Conservation (phyloP, 2,113 vertebrate species). For the Scophthalmus maximus region DNA sequence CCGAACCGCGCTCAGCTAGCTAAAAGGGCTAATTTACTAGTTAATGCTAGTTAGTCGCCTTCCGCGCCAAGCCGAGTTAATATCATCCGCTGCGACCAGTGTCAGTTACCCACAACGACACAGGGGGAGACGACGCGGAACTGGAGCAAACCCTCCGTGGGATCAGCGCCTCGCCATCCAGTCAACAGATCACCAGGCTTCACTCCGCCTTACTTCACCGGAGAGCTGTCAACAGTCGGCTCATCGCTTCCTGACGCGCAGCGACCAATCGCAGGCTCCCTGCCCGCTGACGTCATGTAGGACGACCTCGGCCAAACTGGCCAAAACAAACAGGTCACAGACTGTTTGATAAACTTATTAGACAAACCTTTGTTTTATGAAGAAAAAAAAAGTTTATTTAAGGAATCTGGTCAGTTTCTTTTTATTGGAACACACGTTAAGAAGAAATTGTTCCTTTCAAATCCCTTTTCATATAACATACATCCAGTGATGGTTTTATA, state of each 20-base stretch:
- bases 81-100: neutral
- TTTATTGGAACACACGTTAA: too few relatives aligned
- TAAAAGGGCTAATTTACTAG: slow-evolving; percentile 19
- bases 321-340: too few relatives aligned
- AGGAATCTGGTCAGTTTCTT: too few relatives aligned
- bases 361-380: too few relatives aligned
- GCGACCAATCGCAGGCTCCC: slow-evolving; percentile 45
- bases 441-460: too few relatives aligned
- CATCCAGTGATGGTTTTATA: too few relatives aligned
- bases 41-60: too few relatives aligned
- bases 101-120: slow-evolving; percentile 27
- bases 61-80: too few relatives aligned
- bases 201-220: slow-evolving; percentile 28
- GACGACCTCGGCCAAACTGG: neutral
- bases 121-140: neutral
- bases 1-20: slow-evolving; percentile 16
- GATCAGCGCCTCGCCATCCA: slow-evolving; percentile 29
- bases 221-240: slow-evolving; percentile 59
- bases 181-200: neutral
- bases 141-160: neutral
- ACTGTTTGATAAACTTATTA: too few relatives aligned
- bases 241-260: slow-evolving; percentile 47
- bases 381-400: too few relatives aligned
- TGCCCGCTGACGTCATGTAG: slow-evolving; percentile 33
- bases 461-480: too few relatives aligned